phyloP scores from a whole-genome alignment of 2,113 vertebrate genomes.

The Anseranas semipalmata region DNA sequence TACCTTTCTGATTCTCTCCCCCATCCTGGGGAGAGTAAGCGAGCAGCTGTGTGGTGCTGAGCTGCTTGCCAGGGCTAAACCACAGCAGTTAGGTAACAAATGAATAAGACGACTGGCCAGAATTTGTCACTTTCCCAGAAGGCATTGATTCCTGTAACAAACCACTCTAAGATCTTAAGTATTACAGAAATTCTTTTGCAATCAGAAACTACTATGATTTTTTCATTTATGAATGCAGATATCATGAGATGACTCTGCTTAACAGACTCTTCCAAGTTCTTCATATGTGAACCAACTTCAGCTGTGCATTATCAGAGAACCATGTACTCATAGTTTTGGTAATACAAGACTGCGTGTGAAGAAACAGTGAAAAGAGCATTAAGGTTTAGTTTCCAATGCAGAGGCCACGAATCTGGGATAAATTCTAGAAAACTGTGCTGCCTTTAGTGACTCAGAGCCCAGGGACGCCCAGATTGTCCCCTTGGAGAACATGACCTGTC shows the following conservation, averaged over 20 bases:
- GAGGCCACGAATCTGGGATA: fast-evolving
- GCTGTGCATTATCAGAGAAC: neutral
- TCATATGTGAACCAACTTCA: neutral
- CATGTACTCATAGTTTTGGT: neutral
- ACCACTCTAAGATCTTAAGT: neutral
- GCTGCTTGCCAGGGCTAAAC: too few species aligned
- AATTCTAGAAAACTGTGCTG: neutral
- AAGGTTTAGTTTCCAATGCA: neutral
- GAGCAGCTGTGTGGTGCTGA: too few species aligned
- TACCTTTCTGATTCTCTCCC: too few species aligned
- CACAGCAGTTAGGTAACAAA: neutral
- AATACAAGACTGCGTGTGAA: neutral
- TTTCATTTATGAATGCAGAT: neutral
- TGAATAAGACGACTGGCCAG: neutral
- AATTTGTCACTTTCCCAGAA: neutral
- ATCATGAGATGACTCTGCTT: neutral
- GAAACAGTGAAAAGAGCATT: neutral
- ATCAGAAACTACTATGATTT: neutral
- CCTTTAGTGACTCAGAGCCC: neutral
- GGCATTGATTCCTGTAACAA: neutral
- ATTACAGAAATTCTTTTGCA: neutral
- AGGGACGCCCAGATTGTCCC: neutral
- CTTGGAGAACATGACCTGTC: fast-evolving
- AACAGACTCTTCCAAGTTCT: neutral
- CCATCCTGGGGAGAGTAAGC: too few species aligned